A percentile compares a stretch with the other conserved stretches of the same genome.
These are phyloP conservation scores for Mythimna pallens DNA, from an alignment of 2,888 invertebrate species.

Conservation along the genomic window DNA sequence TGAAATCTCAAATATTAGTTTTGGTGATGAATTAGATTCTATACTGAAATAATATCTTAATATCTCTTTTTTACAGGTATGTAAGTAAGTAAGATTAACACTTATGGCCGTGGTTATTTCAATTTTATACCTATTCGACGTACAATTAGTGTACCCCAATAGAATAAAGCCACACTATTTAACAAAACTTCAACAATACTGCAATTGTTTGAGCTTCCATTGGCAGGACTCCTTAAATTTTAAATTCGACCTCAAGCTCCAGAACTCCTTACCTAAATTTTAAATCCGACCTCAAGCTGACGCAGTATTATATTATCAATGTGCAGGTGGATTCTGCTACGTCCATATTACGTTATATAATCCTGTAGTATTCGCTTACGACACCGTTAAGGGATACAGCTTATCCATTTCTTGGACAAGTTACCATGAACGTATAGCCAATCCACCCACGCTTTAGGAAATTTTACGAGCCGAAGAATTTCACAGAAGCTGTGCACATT, in stretches of 20 bases:
- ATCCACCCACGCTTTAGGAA: background rate
- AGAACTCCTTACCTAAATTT: slow-evolving; percentile 22
- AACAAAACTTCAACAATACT: background rate
- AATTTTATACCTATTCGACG: background rate
- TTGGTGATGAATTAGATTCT: background rate
- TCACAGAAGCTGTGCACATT: background rate
- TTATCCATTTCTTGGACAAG: slow-evolving; percentile 32
- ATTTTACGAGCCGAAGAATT: slow-evolving; percentile 1
- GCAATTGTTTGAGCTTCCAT: background rate
- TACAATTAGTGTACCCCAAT: background rate
- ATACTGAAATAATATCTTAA: no score
- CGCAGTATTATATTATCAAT: slow-evolving; percentile 32
- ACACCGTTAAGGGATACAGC: slow-evolving; percentile 16
- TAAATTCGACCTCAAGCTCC: slow-evolving; percentile 3
- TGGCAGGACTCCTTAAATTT: slow-evolving; percentile 19
- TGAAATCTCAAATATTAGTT: background rate
- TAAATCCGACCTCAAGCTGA: slow-evolving; percentile 12
- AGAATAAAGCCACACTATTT: background rate
- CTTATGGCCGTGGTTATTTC: background rate
- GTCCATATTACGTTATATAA: slow-evolving; percentile 21
- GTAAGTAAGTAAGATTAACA: background rate
- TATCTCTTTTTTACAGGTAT: background rate
- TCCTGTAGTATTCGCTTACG: slow-evolving; percentile 18
- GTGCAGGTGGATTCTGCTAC: slow-evolving; percentile 30
- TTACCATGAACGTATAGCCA: slow-evolving; percentile 3